These are phyloP conservation scores for Discoglossus pictus DNA, from an alignment of 2,797 vertebrate species.

Conservation along the genomic window DNA sequence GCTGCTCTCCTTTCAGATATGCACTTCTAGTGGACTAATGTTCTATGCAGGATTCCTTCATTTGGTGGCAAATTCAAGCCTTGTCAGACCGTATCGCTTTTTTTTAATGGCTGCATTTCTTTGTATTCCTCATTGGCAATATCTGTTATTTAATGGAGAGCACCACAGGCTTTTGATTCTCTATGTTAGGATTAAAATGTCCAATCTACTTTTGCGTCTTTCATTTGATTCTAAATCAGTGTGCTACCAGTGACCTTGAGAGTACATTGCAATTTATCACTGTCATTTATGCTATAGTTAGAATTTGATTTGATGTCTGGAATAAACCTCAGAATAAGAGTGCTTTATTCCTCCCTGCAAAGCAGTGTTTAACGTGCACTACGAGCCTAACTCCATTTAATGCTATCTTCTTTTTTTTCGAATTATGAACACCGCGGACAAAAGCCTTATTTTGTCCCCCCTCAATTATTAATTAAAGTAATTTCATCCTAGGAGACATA, in stretches of 20 bases:
- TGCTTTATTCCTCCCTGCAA: neutral
- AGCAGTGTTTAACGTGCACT: neutral
- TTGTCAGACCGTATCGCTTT: conserved; percentile 21
- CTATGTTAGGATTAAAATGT: conserved; percentile 42
- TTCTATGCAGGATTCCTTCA: neutral
- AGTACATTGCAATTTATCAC: conserved; percentile 34
- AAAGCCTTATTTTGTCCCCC: no score
- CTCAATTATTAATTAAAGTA: no score
- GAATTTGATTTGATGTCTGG: conserved; percentile 31
- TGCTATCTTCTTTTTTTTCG: no score
- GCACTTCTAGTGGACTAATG: neutral
- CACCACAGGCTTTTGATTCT: conserved; percentile 20
- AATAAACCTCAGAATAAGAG: conserved; percentile 29
- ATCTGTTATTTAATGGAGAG: conserved; percentile 25
- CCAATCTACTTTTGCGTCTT: conserved; percentile 40
- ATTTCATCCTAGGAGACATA: no score
- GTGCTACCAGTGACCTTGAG: conserved; percentile 38
- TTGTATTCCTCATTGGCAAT: conserved; percentile 23
- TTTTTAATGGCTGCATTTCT: conserved; percentile 28
- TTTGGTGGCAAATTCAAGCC: conserved; percentile 1
- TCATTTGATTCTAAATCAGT: conserved; percentile 36
- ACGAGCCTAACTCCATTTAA: no score
- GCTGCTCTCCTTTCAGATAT: neutral
- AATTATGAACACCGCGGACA: neutral
- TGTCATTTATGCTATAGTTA: conserved; percentile 40